A percentile compares a stretch with the other conserved stretches of the same genome.
Conservation (phyloP, 2,113 vertebrate genomes). For the Ciconia stormi region DNA sequence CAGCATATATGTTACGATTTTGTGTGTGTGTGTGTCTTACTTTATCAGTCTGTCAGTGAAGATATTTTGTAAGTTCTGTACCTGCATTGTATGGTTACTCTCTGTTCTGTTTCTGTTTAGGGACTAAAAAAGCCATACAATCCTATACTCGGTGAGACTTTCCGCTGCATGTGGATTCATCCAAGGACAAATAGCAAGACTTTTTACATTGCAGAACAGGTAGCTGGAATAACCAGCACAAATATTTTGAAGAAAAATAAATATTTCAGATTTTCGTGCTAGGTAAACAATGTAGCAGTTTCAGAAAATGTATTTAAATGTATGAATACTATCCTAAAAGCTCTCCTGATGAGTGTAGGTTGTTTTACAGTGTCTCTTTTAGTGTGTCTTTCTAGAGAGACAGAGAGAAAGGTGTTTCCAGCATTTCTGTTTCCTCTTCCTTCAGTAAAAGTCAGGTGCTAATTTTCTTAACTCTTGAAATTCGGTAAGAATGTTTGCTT, state of each 20-base stretch:
- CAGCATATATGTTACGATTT: not conserved
- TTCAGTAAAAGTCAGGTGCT: not conserved
- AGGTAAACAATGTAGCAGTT: not conserved
- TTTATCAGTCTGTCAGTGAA: not conserved
- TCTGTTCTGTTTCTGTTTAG: conserved; percentile 66
- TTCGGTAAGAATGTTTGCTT: not conserved
- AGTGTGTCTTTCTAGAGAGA: not conserved
- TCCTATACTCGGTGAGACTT: conserved; percentile 96
- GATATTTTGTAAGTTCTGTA: not conserved
- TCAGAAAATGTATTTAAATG: not conserved
- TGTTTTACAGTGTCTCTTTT: not conserved
- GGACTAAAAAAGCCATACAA: conserved; percentile 99
- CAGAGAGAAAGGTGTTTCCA: not conserved
- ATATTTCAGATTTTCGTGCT: not conserved
- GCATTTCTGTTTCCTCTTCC: not conserved
- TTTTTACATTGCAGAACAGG: conserved; percentile 98
- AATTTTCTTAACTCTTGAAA: not conserved
- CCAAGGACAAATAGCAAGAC: conserved; percentile 95
- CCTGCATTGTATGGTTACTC: not conserved
- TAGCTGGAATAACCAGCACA: conserved; percentile 49
- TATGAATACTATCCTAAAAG: not conserved
- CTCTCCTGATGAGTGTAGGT: not conserved
- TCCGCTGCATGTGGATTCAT: conserved; percentile 96
- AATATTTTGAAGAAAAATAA: not conserved
- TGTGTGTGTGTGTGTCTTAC: not conserved